Base-by-base conservation (phyloP, 2,888 invertebrate species). In the Aphidoletes aphidimyza region DNA sequence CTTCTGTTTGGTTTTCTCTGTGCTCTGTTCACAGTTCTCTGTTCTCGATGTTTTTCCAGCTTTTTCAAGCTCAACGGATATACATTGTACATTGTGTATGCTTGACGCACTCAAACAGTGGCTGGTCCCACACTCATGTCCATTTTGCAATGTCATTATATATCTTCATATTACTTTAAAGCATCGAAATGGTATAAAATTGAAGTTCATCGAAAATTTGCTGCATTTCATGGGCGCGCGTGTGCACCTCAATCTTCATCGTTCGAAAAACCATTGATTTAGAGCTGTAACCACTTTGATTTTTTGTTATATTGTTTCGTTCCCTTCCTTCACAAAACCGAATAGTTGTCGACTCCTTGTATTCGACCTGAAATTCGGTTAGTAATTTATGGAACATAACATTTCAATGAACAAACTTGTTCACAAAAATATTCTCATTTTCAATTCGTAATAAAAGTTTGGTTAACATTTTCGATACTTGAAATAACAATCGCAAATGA, bases 131-230 rank as follows among this genome's bases (percentile, higher is more conserved):
- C 47, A 17, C 6, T 47, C 47, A 47, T 47, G 47, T 47, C 47
- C 19, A 47, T 47, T 47, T n/a, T 81, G 36, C 81, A 81, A 37
- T 81, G 37, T 81, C 81, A 81, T 81, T 81, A 81, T 69, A 69
- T 81, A 37, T 81, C 81, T 37, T 81, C 37, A 36, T 78, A 17
- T 78, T 78, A n/a, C n/a, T n/a, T n/a, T n/a, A n/a, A n/a, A n/a
- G n/a, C n/a, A n/a, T n/a, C n/a, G n/a, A n/a, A n/a, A n/a, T n/a
- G n/a, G 11, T 47, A 19, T 47, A 19, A 17, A 30, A 14, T 30
- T n/a, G 30, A 69, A 69, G 69, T 69, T 69, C 69, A 69, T 69
- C 69, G 11, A 30, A 69, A 5, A 3, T 30, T 2, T 34, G 5
- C 6, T 14, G 6, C 42, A 14, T 14, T 42, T 9, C 42, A 14